phyloP scores from a whole-genome alignment of 2,888 invertebrate species.

The Xestobium rufovillosum region DNA sequence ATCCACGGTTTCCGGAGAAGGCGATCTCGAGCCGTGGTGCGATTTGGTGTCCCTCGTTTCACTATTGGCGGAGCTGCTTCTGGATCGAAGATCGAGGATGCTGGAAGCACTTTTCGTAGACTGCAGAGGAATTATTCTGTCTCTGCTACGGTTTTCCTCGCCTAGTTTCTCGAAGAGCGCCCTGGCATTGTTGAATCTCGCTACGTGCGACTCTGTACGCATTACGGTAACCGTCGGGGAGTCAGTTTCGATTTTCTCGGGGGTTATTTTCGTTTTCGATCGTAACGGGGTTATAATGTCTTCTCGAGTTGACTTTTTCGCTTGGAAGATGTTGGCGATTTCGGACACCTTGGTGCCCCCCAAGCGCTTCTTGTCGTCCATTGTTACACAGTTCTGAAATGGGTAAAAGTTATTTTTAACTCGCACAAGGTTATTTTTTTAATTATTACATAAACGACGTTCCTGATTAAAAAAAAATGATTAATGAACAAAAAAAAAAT shows the following conservation, averaged over 20 bases:
- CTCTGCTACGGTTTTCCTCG: slow-evolving; percentile 54
- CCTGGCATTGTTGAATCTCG: slow-evolving; percentile 80
- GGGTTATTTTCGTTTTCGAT: slow-evolving; percentile 24
- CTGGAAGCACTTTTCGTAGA: slow-evolving; percentile 44
- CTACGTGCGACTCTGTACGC: slow-evolving; percentile 80
- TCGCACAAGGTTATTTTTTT: too few relatives aligned
- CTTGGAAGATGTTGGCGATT: slow-evolving; percentile 83
- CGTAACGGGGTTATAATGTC: slow-evolving; percentile 27
- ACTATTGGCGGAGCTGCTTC: slow-evolving; percentile 59
- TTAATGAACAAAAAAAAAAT: too few relatives aligned
- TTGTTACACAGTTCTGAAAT: too few relatives aligned
- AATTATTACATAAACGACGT: too few relatives aligned
- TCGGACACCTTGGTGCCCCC: slow-evolving; percentile 79
- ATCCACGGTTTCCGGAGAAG: slow-evolving; percentile 50
- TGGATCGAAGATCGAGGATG: slow-evolving; percentile 43
- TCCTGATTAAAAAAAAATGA: too few relatives aligned
- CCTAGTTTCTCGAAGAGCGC: slow-evolving; percentile 87
- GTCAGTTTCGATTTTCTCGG: slow-evolving; percentile 26
- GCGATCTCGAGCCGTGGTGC: slow-evolving; percentile 39
- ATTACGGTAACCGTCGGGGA: slow-evolving; percentile 57
- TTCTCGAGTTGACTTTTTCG: slow-evolving; percentile 22
- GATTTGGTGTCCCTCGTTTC: slow-evolving; percentile 39
- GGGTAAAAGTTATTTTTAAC: too few relatives aligned
- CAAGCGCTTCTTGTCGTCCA: slow-evolving; percentile 41
- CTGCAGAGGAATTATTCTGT: slow-evolving; percentile 35